phyloP scores from a whole-genome alignment of 2,888 invertebrate genomes.

The Poecilus cupreus region DNA sequence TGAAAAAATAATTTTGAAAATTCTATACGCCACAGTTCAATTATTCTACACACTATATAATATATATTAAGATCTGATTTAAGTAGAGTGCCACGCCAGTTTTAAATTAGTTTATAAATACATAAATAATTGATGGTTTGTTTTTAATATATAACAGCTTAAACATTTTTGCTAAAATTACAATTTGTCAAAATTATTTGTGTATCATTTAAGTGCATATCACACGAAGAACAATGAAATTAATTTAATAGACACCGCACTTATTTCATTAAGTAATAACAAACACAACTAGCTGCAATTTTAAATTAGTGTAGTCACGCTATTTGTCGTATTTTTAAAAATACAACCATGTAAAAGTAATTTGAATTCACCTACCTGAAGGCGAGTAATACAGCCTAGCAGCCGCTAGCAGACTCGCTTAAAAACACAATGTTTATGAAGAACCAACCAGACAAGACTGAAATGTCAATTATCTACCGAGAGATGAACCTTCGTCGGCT shows the following conservation, averaged over 20 bases:
- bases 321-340: background rate
- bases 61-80: too few relatives aligned
- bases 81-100: too few relatives aligned
- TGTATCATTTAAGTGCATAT: background rate
- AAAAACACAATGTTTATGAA: conserved; percentile 38
- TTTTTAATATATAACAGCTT: too few relatives aligned
- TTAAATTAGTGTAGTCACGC: background rate
- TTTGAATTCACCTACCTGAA: too few relatives aligned
- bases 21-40: too few relatives aligned
- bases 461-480: conserved; percentile 38
- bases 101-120: too few relatives aligned
- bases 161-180: background rate
- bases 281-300: background rate
- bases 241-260: background rate
- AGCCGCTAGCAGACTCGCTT: background rate
- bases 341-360: too few relatives aligned
- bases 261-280: background rate
- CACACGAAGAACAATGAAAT: background rate
- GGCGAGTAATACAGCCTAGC: too few relatives aligned
- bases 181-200: too few relatives aligned
- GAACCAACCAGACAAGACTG: conserved; percentile 38
- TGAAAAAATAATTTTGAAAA: too few relatives aligned
- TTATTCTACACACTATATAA: too few relatives aligned
- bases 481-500: conserved; percentile 24
- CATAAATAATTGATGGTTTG: too few relatives aligned